Conservation (phyloP, 2,113 vertebrate genomes). For the Thinocorus orbignyianus region DNA sequence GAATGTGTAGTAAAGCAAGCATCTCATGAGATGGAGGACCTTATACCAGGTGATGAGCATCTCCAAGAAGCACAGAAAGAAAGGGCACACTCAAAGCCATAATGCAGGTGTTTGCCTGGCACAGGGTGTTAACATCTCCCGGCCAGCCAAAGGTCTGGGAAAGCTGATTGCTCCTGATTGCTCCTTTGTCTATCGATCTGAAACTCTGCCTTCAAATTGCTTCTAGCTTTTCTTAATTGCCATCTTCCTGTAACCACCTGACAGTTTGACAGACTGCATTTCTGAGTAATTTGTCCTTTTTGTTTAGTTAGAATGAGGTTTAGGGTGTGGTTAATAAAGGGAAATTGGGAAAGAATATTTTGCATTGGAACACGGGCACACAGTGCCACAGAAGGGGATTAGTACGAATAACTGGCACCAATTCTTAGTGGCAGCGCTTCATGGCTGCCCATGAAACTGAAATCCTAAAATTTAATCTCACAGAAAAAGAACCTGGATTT, state of each 20-base stretch:
- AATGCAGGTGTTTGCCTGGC: not conserved
- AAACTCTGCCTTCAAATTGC: conserved; percentile 12
- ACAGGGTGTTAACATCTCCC: not conserved
- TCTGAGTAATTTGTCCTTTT: not conserved
- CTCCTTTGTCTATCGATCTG: conserved; percentile 7
- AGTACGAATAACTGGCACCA: not conserved
- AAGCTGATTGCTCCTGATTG: not conserved
- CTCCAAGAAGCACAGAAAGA: not conserved
- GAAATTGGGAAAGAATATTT: not conserved
- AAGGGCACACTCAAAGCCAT: not conserved
- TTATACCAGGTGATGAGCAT: not conserved
- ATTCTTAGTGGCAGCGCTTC: not conserved
- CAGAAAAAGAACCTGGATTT: not conserved
- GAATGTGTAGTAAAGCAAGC: not conserved
- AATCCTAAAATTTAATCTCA: not conserved
- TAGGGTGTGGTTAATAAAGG: not conserved
- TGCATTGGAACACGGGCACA: not conserved
- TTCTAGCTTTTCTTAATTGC: conserved; percentile 53
- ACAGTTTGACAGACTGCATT: conserved; percentile 1
- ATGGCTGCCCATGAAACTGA: not conserved
- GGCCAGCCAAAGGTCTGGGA: not conserved
- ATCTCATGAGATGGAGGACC: not conserved
- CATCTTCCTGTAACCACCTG: conserved; percentile 13
- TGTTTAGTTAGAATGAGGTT: not conserved
- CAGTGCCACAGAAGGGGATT: not conserved